A percentile compares a stretch with the other conserved stretches of the same genome.
Evolutionary conservation across 2,797 vertebrate genomes (phyloP).

Genomic region (Poecile montanus): DNA sequence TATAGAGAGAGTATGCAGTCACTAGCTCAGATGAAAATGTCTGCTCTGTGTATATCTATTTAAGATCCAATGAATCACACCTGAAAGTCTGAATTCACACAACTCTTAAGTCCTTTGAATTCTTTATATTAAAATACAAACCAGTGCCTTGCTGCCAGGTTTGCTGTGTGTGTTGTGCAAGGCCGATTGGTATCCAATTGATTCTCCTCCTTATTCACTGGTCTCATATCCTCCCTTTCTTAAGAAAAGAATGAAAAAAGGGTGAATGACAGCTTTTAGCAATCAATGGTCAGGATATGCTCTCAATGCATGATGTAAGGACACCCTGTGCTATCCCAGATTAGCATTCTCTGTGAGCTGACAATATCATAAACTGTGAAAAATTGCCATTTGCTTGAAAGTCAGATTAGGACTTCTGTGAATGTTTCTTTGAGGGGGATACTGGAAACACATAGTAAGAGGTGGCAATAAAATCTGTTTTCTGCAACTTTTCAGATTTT

Average conservation of each 20-base stretch:
- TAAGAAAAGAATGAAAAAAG: not conserved
- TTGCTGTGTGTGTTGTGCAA: not conserved
- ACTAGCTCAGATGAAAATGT: slow-evolving; percentile 1
- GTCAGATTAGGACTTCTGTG: not conserved
- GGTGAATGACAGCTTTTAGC: not conserved
- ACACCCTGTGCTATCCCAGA: not conserved
- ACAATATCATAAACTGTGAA: not conserved
- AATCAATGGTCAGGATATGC: not conserved
- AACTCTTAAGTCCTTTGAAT: not conserved
- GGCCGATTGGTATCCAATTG: not conserved
- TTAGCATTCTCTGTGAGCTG: not conserved
- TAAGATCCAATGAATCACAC: slow-evolving; percentile 10
- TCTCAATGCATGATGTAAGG: not conserved
- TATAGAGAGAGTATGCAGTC: not conserved
- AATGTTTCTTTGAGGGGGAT: not conserved
- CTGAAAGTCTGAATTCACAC: not conserved
- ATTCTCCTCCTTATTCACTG: not conserved
- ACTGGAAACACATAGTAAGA: not conserved
- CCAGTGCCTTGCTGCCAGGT: not conserved
- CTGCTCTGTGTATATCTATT: not conserved
- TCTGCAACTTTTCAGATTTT: not conserved
- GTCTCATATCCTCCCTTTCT: not conserved
- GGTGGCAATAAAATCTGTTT: not conserved
- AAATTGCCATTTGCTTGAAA: not conserved
- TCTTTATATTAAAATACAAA: not conserved